Base-by-base conservation (phyloP, 2,797 vertebrate genomes). In the Oreochromis mossambicus region DNA sequence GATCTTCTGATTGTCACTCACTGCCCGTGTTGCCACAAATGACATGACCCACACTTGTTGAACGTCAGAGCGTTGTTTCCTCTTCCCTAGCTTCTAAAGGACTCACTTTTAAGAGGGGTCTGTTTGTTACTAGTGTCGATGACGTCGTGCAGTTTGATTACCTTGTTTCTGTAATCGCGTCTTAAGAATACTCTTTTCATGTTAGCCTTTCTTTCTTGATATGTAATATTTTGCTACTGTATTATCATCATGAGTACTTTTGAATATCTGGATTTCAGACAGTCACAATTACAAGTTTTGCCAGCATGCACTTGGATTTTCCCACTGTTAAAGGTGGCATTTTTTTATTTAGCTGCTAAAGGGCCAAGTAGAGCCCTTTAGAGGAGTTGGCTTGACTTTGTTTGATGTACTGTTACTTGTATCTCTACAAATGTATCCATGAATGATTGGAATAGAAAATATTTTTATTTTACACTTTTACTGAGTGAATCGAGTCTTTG, bases 221-320 rank as follows among this genome's bases (percentile, higher is more conserved):
- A 94, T 95, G 96, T 96, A 93, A 95, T 95, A 96, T 96, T 97
- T 97, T 97, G 96, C 92, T 96, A 96, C 95, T 93, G 94, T 96
- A 94, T 96, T 92, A 95, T 95, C 93, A 94, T 92, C 92, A 93
- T 94, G 88, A 95, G 94, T 95, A 87, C 94, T 94, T 96, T 96
- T 95, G 94, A 94, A 95, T 96, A 95, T 95, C 86, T 96, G 93
- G 92, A 94, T 95, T 94, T 94, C 92, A 92, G 91, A 93, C 86
- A 79, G 94, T 94, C 93, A 90, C 87, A 94, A 87, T 94, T 93
- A 90, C 87, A 94, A 87, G 89, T 94, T 96, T 93, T 94, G 94
- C 95, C 95, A 95, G 96, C 96, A 97, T 97, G 96, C 96, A 93
- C 94, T 95, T 95, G 89, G 89, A 87, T 92, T 94, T 86, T 92